Base-by-base conservation (phyloP, 2,113 vertebrate species). In the Merops nubicus region DNA sequence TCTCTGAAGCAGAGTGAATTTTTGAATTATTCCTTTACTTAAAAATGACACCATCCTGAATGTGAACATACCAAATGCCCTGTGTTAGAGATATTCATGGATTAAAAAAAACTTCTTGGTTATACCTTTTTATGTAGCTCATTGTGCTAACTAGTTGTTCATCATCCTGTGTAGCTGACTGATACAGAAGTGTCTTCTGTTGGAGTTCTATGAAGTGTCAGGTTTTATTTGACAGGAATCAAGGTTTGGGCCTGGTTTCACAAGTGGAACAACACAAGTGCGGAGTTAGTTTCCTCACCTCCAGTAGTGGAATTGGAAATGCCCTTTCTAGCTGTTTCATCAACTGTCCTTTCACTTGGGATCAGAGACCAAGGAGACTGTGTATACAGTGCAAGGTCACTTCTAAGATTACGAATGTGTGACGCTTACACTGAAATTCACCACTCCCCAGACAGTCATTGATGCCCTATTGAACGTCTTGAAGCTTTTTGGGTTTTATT, bases 11-110 rank as follows among this genome's bases (percentile, higher is more conserved):
- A 43, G 21, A 64, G 26, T 43, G 18, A 21, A 19, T n/a, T 62
- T 72, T 75, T 70, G 36, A 1, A 68, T 79, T 93, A 48, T n/a
- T 59, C 22, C 11, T 60, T 82, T 78, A 57, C 31, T 70, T 87
- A 26, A 53, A 65, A 70, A 51, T 81, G 4, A 7, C 21, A 20
- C 15, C 10, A 12, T 73, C 12, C 19, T 74, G 38, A 53, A 38
- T 57, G 25, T 42, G 48, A 57, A 33, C 57, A 21, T 45, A 36
- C 10, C 8, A 77, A 20, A 47, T 21, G 21, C 26, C 56, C 21
- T 19, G 5, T 3, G 0, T 69, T 88, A 54, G 20, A 86, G 36
- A 56, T 34, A 53, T 7, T 54, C 0, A 15, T 62, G 4, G 2
- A 26, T 59, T 59, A 14, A 51, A 89, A 48, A 70, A 70, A 43